phyloP scores from a whole-genome alignment of 2,797 vertebrate species.

The Rhabdomys pumilio region DNA sequence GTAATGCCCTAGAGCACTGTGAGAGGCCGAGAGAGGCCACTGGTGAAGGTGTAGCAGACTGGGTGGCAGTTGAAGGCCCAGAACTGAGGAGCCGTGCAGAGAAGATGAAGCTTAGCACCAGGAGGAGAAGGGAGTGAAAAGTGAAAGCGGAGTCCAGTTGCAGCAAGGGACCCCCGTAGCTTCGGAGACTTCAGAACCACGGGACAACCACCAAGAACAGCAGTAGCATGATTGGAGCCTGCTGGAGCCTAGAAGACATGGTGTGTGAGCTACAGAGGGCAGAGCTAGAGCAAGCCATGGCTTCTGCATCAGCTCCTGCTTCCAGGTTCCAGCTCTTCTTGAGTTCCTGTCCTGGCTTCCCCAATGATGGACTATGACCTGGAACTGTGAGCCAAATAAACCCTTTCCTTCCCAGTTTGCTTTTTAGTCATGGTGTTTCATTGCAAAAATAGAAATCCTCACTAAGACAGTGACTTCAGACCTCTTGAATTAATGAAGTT shows the following conservation, averaged over 20 bases:
- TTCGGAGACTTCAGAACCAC: neutral
- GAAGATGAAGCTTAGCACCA: no score
- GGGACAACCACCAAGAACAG: neutral
- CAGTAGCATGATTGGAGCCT: neutral
- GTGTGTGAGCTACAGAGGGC: no score
- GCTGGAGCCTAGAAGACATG: no score
- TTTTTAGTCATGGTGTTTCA: neutral
- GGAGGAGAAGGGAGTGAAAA: no score
- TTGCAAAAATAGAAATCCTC: neutral
- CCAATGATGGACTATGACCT: neutral
- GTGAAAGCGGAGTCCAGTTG: neutral
- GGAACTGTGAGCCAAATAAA: neutral
- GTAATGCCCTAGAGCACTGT: no score
- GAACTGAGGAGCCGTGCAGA: no score
- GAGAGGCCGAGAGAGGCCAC: no score
- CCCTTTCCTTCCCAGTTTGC: neutral
- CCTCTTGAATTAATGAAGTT: constrained; percentile 1
- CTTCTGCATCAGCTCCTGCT: no score
- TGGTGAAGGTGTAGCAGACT: no score
- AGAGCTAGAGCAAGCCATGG: neutral
- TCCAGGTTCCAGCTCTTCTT: neutral
- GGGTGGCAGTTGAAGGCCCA: no score
- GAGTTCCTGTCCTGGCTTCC: neutral
- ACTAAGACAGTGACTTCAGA: neutral
- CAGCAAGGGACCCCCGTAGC: neutral